Conservation (phyloP, 1,140 invertebrate species). For the Sarcophaga peregrina region DNA sequence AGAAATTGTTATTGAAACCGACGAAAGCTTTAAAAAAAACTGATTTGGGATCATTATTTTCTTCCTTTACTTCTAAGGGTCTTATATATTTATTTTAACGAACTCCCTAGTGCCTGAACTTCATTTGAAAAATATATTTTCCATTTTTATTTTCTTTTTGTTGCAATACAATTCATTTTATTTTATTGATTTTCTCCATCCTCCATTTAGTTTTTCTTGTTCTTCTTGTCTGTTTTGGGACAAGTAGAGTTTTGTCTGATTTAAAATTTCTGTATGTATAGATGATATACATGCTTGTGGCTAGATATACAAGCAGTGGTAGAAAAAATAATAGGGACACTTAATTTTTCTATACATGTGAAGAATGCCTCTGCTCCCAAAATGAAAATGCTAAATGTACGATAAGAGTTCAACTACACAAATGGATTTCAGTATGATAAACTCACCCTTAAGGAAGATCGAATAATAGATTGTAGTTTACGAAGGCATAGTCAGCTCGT, state of each 20-base stretch:
- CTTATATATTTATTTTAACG: background rate
- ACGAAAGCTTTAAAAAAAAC: background rate
- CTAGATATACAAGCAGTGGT: too few relatives aligned
- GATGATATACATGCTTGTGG: too few relatives aligned
- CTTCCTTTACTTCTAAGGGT: background rate
- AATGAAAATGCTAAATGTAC: too few relatives aligned
- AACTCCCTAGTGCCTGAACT: background rate
- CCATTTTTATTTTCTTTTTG: background rate
- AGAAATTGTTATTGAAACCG: background rate
- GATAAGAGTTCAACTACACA: too few relatives aligned
- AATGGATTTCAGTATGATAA: too few relatives aligned
- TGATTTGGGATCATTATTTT: too few relatives aligned
- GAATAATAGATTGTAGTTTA: too few relatives aligned
- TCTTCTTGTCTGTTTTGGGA: background rate
- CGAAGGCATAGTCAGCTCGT: too few relatives aligned
- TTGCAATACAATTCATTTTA: background rate
- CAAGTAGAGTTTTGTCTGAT: background rate
- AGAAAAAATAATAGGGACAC: too few relatives aligned
- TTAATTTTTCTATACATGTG: too few relatives aligned
- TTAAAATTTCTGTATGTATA: background rate
- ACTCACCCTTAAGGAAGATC: too few relatives aligned
- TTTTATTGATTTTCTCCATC: background rate
- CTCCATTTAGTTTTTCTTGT: background rate
- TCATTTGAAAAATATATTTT: background rate
- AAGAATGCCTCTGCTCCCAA: too few relatives aligned